phyloP scores from a whole-genome alignment of 2,113 vertebrate species.

The Thalassoma bifasciatum region DNA sequence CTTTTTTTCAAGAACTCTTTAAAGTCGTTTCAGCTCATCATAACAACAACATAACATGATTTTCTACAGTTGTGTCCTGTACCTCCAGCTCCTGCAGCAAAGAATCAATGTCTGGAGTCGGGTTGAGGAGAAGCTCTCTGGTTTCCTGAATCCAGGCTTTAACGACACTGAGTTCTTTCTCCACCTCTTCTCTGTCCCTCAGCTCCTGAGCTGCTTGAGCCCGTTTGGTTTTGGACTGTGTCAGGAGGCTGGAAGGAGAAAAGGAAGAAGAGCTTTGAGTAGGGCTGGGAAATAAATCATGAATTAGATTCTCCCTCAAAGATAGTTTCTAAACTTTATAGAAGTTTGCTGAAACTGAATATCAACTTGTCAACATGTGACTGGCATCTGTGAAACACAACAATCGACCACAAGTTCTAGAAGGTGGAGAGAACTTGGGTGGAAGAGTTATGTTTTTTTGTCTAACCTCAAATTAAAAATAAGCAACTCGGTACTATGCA shows the following conservation, averaged over 20 bases:
- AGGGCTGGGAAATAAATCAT: no score
- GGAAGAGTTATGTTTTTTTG: no score
- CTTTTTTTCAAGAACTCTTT: not conserved
- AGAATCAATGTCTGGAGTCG: constrained; percentile 88
- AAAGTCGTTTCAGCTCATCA: not conserved
- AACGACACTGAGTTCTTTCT: constrained; percentile 88
- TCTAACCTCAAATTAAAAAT: no score
- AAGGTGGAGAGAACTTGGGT: no score
- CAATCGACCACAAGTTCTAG: no score
- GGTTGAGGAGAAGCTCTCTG: constrained; percentile 91
- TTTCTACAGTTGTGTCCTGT: not conserved
- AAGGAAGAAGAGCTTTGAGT: not conserved
- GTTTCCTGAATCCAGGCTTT: constrained; percentile 94
- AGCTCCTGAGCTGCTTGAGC: constrained; percentile 88
- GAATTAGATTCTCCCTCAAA: no score
- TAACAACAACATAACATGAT: no score
- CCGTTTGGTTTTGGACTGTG: constrained; percentile 87
- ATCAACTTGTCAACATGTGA: no score
- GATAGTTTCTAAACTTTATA: no score
- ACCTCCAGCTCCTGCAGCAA: constrained; percentile 93
- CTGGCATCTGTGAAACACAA: no score
- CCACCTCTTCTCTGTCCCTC: constrained; percentile 91
- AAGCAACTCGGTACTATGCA: no score
- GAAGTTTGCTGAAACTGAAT: no score
- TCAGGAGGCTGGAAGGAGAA: constrained; percentile 86